Percentiles rank a stretch among this genome's conserved stretches.
Evolutionary conservation across 2,113 vertebrate species (phyloP).

Genomic region (Martes martes): DNA sequence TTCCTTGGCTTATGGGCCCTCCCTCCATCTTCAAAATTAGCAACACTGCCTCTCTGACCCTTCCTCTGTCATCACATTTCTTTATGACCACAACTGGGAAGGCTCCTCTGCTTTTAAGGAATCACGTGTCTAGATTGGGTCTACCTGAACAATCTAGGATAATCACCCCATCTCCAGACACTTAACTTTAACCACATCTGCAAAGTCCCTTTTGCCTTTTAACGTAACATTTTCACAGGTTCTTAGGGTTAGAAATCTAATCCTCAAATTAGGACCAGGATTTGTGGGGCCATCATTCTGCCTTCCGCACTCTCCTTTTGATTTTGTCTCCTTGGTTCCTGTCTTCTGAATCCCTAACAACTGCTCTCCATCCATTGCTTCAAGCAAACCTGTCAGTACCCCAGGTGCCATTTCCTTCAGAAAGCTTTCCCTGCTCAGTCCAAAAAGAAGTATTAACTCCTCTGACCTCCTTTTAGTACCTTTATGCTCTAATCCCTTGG

Average conservation of each 20-base stretch:
- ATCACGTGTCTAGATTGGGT: background rate
- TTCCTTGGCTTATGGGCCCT: background rate
- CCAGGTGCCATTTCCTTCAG: background rate
- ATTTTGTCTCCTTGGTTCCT: background rate
- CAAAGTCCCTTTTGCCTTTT: background rate
- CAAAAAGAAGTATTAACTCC: background rate
- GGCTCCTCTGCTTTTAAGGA: background rate
- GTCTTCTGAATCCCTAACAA: background rate
- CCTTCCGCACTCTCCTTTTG: background rate
- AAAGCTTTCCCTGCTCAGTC: background rate
- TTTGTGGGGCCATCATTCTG: background rate
- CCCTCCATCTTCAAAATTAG: background rate
- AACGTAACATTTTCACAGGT: background rate
- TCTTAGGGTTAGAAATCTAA: background rate
- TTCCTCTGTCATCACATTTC: background rate
- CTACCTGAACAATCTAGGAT: background rate
- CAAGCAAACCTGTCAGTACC: background rate
- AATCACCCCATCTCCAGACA: background rate
- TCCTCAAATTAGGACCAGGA: background rate
- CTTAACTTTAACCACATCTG: background rate
- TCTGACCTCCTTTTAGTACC: background rate
- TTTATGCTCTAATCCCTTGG: background rate
- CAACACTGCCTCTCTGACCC: background rate
- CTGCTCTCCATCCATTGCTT: background rate
- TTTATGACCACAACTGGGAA: background rate